Evolutionary conservation across 2,888 invertebrate genomes (phyloP), one percentile per base, ranked within the genome.

Genomic region (Tineola bisselliella): DNA sequence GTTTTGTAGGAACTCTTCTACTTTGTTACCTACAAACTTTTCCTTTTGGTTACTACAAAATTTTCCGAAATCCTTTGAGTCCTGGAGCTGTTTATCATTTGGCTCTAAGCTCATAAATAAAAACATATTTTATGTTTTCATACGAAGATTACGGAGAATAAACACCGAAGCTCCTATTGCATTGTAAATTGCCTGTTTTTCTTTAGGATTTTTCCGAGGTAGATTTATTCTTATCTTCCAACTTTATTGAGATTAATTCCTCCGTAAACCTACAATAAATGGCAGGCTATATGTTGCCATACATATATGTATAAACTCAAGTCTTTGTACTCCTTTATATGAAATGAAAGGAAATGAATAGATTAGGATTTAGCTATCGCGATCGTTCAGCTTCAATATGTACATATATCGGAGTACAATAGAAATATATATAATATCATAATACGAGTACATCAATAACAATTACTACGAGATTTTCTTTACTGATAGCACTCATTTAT

Each of bases 131-230:
- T 18, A 52, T 61, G 62, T 44, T 33, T 62, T 64, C 63, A 63
- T 64, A 64, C 66, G 65, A 67, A 66, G 63, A 66, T 69, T 67
- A 69, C 67, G 65, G 64, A 62, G 64, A 69, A 74, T 72, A 66
- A 71, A 70, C 70, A 64, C 31, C 31, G 19, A 58, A 25, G 15
- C 58, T 30, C 58, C 33, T 58, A 58, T 58, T 58, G 17, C 58
- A 58, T 33, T 58, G 33, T 58, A 58, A 58, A 58, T 58, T 31
- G 17, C 33, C 33, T 31, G 25, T 58, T 58, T 58, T 58, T 58
- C 58, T 58, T 58, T 33, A n/a, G 58, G 31, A 33, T 58, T 33
- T 56, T 33, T 10, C 15, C n/a, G 15, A 15, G 58, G 15, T 58
- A 58, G 58, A 58, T 58, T 58, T 58, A 58, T 58, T 11, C 33